phyloP scores from a whole-genome alignment of 1,140 invertebrate species.

The Palaemon carinicauda region DNA sequence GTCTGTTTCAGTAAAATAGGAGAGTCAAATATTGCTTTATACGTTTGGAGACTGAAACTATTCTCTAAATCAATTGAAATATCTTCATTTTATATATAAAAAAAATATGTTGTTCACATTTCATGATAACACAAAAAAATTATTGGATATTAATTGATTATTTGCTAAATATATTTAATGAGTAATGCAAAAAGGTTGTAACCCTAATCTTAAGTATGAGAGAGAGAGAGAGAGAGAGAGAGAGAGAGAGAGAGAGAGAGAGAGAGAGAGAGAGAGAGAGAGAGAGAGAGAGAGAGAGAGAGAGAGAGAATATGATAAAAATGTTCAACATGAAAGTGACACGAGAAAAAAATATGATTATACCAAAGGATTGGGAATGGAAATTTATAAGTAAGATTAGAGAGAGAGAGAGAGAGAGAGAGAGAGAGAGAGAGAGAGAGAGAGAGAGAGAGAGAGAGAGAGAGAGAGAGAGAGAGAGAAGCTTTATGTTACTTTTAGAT shows the following conservation, averaged over 20 bases:
- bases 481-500: too few relatives aligned
- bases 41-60: too few relatives aligned
- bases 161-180: not conserved
- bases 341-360: not conserved
- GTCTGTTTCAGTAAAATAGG: too few relatives aligned
- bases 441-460: not conserved
- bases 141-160: not conserved
- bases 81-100: too few relatives aligned
- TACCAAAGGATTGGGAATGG: not conserved
- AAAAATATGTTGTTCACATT: too few relatives aligned
- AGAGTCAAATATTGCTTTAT: too few relatives aligned
- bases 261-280: not conserved
- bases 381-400: too few relatives aligned
- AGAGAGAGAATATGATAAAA: too few relatives aligned
- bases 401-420: not conserved
- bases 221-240: conserved; percentile 5
- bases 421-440: not conserved
- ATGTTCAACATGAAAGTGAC: not conserved
- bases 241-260: conserved; percentile 6
- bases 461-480: too few relatives aligned
- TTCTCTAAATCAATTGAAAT: too few relatives aligned
- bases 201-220: not conserved
- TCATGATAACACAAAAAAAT: not conserved
- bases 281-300: not conserved
- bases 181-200: not conserved